These are phyloP conservation scores for Spilogale gracilis DNA, from an alignment of 2,113 vertebrate species.

Conservation along the genomic window DNA sequence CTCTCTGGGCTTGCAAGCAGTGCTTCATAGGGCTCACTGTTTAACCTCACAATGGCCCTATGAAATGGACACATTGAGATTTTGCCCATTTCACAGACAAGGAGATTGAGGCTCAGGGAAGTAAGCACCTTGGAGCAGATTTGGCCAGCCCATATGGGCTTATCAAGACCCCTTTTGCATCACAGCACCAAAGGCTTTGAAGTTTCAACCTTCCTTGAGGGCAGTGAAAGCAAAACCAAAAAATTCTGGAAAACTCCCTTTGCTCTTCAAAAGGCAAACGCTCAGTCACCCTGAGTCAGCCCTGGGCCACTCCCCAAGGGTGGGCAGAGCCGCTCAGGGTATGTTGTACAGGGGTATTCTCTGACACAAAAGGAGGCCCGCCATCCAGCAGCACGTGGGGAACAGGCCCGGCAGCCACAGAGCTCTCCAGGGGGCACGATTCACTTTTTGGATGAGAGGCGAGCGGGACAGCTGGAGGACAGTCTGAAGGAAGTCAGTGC, in stretches of 20 bases:
- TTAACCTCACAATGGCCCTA: neutral
- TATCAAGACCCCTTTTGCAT: neutral
- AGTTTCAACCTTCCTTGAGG: neutral
- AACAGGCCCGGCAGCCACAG: neutral
- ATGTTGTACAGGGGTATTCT: fast-evolving
- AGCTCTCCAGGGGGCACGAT: fast-evolving
- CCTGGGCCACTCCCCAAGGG: neutral
- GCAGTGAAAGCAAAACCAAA: neutral
- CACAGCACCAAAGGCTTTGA: neutral
- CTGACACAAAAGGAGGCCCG: fast-evolving
- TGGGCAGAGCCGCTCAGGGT: fast-evolving
- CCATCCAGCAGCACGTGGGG: fast-evolving
- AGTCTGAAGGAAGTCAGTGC: neutral
- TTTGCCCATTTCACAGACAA: neutral
- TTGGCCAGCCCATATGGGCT: neutral
- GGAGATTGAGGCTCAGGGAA: neutral
- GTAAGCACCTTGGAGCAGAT: fast-evolving
- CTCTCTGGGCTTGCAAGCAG: neutral
- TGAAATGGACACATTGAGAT: neutral
- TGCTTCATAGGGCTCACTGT: neutral
- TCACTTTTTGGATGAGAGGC: neutral
- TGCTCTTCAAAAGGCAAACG: fast-evolving
- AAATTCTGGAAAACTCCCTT: neutral
- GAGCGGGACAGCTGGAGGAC: fast-evolving
- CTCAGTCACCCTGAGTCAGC: fast-evolving